A percentile compares a stretch with the other conserved stretches of the same genome.
These are phyloP conservation scores for Hoplodrina ambigua DNA, from an alignment of 2,888 invertebrate genomes.

Conservation along the genomic window DNA sequence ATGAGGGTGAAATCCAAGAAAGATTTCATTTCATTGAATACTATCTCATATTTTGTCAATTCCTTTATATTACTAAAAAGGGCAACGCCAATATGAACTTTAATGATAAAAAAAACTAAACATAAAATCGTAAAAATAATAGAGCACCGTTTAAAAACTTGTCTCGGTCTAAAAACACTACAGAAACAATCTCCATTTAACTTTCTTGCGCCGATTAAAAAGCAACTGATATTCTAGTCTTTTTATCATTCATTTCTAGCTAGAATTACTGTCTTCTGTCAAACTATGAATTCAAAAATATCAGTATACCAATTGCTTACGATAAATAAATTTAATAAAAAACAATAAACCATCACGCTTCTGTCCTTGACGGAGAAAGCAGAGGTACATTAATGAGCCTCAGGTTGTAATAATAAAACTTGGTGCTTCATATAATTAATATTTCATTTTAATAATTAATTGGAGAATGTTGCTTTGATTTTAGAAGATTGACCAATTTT, in stretches of 20 bases:
- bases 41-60: no score
- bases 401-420: constrained; percentile 17
- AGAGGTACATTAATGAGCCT: constrained; percentile 27
- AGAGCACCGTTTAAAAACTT: neutral
- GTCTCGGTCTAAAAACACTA: neutral
- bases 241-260: constrained; percentile 10
- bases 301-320: constrained; percentile 42
- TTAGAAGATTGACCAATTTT: neutral
- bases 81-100: neutral
- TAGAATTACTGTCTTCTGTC: constrained; percentile 9
- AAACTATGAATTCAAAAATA: constrained; percentile 38
- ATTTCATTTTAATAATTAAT: constrained; percentile 6
- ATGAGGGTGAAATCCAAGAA: no score
- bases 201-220: constrained; percentile 35
- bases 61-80: neutral
- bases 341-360: constrained; percentile 38
- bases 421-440: constrained; percentile 13
- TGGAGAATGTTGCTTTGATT: neutral
- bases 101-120: neutral
- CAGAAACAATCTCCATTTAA: neutral
- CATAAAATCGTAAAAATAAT: neutral
- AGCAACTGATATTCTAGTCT: constrained; percentile 40
- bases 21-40: neutral
- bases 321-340: constrained; percentile 40
- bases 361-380: constrained; percentile 45